Conservation (phyloP, 2,888 invertebrate genomes). For the Cheilosia soror region DNA sequence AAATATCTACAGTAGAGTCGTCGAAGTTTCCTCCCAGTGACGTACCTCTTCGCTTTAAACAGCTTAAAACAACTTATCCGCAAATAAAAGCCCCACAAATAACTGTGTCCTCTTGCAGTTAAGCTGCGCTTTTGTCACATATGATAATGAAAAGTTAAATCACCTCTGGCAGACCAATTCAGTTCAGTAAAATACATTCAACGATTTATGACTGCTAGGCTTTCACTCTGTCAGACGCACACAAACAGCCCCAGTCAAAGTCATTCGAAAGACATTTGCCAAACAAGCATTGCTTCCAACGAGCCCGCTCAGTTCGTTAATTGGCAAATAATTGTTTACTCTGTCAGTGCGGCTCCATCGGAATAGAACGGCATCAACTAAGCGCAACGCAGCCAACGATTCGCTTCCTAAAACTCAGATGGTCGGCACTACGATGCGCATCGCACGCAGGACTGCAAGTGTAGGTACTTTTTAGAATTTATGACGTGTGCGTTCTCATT, state of each 20-base stretch:
- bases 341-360: constrained; percentile 38
- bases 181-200: constrained; percentile 4
- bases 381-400: constrained; percentile 19
- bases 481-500: constrained; percentile 62
- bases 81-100: no score
- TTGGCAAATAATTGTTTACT: constrained; percentile 69
- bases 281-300: not conserved
- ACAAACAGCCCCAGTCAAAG: not conserved
- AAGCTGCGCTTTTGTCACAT: not conserved
- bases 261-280: constrained; percentile 29
- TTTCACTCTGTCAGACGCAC: not conserved
- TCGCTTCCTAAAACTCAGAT: constrained; percentile 34
- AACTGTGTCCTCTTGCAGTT: not conserved
- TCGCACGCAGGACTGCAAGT: constrained; percentile 2
- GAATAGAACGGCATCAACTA: constrained; percentile 13
- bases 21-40: no score
- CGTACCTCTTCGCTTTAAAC: no score
- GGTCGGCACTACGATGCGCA: not conserved
- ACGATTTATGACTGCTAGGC: constrained; percentile 30
- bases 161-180: constrained; percentile 17
- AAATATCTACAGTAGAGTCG: no score
- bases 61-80: no score
- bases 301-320: constrained; percentile 56
- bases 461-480: constrained; percentile 31
- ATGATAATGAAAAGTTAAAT: not conserved